Evolutionary conservation across 2,113 vertebrate species (phyloP).

Genomic region (Phalacrocorax brasilianus): DNA sequence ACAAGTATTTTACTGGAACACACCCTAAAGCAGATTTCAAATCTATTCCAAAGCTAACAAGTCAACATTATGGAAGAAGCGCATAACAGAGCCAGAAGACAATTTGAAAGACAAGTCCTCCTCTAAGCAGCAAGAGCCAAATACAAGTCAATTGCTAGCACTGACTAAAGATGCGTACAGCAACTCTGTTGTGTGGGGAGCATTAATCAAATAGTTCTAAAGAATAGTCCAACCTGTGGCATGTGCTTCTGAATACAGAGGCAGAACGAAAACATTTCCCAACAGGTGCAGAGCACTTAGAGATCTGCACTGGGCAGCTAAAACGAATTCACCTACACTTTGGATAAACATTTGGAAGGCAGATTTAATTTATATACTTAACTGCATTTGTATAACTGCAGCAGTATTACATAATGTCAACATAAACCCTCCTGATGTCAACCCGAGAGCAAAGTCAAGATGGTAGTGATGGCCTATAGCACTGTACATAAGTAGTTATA

Average conservation of each 20-base stretch:
- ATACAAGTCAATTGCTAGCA: background rate
- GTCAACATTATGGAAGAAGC: background rate
- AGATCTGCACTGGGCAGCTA: background rate
- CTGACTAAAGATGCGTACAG: background rate
- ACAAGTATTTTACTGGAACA: background rate
- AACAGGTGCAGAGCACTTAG: background rate
- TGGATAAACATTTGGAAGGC: background rate
- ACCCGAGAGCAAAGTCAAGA: background rate
- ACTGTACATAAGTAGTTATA: background rate
- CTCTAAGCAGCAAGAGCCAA: background rate
- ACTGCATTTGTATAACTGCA: background rate
- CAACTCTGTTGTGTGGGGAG: background rate
- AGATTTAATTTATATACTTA: background rate
- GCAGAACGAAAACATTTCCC: background rate
- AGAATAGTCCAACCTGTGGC: background rate
- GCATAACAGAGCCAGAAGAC: background rate
- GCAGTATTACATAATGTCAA: background rate
- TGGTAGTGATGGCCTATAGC: background rate
- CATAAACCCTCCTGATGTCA: background rate
- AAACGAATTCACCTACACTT: background rate
- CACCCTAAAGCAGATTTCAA: background rate
- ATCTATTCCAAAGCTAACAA: background rate
- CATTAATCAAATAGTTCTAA: background rate
- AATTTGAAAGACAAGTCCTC: background rate
- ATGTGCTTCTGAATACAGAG: background rate